A percentile compares a stretch with the other conserved stretches of the same genome.
Conservation (phyloP, 2,888 invertebrate genomes). For the Crocallis elinguaria region DNA sequence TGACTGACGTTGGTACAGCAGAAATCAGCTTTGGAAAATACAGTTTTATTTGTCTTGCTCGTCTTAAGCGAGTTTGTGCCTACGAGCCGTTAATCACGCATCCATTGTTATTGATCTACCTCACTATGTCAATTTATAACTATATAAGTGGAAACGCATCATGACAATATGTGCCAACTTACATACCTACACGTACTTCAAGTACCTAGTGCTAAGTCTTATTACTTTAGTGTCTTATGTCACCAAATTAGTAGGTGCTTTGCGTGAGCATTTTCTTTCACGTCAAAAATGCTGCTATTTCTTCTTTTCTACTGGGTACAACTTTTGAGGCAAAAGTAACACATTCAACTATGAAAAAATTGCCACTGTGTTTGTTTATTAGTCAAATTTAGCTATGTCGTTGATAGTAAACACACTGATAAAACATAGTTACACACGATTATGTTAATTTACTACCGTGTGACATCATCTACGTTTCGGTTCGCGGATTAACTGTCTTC, state of each 20-base stretch:
- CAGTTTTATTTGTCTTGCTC: not conserved
- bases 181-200: no score
- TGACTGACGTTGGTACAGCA: constrained; percentile 15
- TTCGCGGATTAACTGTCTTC: constrained; percentile 16
- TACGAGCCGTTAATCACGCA: not conserved
- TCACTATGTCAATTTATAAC: no score
- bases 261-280: no score
- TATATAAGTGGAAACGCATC: no score
- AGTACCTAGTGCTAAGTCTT: no score
- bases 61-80: not conserved
- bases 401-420: constrained; percentile 33
- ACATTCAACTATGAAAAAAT: constrained; percentile 2
- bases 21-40: constrained; percentile 21
- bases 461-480: constrained; percentile 61
- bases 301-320: no score
- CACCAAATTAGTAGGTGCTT: no score
- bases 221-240: no score
- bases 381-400: constrained; percentile 35
- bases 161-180: no score
- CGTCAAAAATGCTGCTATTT: no score
- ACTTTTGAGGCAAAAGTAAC: not conserved
- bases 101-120: constrained; percentile 1
- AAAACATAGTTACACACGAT: constrained; percentile 40
- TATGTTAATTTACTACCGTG: constrained; percentile 69
- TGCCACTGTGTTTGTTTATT: constrained; percentile 25